These are phyloP conservation scores for Opisthograptis luteolata DNA, from an alignment of 2,888 invertebrate genomes.

Conservation along the genomic window DNA sequence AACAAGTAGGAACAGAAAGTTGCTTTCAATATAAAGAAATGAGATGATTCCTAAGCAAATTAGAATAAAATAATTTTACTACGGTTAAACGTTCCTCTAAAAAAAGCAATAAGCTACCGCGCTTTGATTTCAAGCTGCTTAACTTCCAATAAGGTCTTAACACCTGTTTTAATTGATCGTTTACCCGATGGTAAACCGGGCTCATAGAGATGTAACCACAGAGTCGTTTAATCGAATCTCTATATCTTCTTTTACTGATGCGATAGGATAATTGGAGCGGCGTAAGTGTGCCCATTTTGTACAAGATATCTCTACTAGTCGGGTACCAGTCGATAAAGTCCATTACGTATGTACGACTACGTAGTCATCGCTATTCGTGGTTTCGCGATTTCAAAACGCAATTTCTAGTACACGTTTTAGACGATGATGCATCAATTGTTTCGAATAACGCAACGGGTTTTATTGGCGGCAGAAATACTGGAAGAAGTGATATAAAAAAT, in stretches of 20 bases:
- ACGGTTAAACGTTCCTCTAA: not conserved
- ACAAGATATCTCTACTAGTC: slow-evolving; percentile 52
- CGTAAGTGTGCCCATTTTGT: slow-evolving; percentile 52
- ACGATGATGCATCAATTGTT: slow-evolving; percentile 9
- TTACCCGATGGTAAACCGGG: slow-evolving; percentile 16
- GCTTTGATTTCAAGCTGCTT: slow-evolving; percentile 12
- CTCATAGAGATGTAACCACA: slow-evolving; percentile 42
- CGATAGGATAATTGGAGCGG: slow-evolving; percentile 56
- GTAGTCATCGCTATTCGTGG: slow-evolving; percentile 29
- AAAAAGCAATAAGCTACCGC: slow-evolving; percentile 15
- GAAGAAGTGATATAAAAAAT: not conserved
- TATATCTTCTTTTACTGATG: slow-evolving; percentile 52
- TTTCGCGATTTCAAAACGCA: slow-evolving; percentile 40
- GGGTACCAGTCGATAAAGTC: slow-evolving; percentile 45
- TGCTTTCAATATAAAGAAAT: not conserved
- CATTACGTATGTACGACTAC: slow-evolving; percentile 52
- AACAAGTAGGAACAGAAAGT: not conserved
- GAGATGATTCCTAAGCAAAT: not conserved
- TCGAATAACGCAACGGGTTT: slow-evolving; percentile 18
- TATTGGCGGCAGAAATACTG: not conserved
- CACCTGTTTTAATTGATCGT: slow-evolving; percentile 25
- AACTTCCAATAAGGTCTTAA: slow-evolving; percentile 12
- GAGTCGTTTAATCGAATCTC: slow-evolving; percentile 46
- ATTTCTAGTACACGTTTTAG: slow-evolving; percentile 31
- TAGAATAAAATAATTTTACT: not conserved